Evolutionary conservation across 2,888 invertebrate species (phyloP).

Genomic region (Choreutis nemorana): DNA sequence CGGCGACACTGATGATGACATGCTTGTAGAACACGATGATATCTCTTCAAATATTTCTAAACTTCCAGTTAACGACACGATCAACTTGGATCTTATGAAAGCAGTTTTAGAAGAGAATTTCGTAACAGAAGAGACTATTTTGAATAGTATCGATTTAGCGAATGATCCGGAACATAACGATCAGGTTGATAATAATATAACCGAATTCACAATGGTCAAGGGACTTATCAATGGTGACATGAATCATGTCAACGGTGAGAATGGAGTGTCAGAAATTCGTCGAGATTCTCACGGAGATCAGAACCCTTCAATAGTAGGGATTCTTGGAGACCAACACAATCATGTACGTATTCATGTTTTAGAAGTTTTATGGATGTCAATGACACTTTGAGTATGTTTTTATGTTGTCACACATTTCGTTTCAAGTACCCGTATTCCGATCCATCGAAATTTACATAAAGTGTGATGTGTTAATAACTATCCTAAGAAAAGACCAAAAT

Average conservation of each 20-base stretch:
- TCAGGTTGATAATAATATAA: conserved; percentile 4
- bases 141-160: conserved; percentile 14
- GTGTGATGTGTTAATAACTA: no score
- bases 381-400: no score
- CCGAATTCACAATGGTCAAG: conserved; percentile 2
- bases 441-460: no score
- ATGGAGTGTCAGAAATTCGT: conserved; percentile 22
- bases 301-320: conserved; percentile 58
- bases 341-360: conserved; percentile 53
- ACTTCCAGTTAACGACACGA: conserved; percentile 39
- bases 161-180: conserved; percentile 19
- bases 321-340: conserved; percentile 59
- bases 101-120: conserved; percentile 11
- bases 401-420: no score
- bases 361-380: background rate
- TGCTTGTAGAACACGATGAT: conserved; percentile 24
- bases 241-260: conserved; percentile 17
- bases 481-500: no score
- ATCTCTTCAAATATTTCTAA: conserved; percentile 18
- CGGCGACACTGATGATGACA: conserved; percentile 46
- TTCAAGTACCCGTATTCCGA: no score
- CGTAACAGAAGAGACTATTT: conserved; percentile 17
- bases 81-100: conserved; percentile 31
- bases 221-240: conserved; percentile 20
- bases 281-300: conserved; percentile 48